Base-by-base conservation (phyloP, 2,888 invertebrate genomes). In the Myopa tessellatipennis region DNA sequence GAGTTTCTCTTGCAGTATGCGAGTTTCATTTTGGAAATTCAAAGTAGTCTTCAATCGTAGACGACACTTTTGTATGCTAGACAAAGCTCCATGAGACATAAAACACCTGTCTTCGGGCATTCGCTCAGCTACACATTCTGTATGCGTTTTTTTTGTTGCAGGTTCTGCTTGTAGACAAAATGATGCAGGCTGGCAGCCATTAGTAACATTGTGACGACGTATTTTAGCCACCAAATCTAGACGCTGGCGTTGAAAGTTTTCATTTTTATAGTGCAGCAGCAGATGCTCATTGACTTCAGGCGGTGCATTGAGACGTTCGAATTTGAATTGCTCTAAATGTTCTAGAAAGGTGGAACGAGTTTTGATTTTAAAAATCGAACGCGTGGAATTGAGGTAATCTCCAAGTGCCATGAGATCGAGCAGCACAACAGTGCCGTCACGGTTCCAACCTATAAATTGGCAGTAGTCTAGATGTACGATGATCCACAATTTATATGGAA, bases 401-500 rank as follows among this genome's bases (percentile, higher is more conserved):
- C 83, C 83, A 2, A 84, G 77, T 0, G 80, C 74, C 16, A 81
- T 71, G 12, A 83, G 70, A 75, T 84, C 82, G 3, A 85, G 58
- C 40, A 84, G 77, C 34, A 84, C 70, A 6, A 83, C 83, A 1
- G 84, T 85, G 1, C 85, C 85, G 65, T 84, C 85, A 0, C 82
- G 81, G 79, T 84, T 83, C 85, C 85, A 85, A 60, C 81, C 81
- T n/a, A 82, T 34, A 74, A 82, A 84, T 3, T 82, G 82, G 61
- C 83, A 84, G 68, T 80, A 79, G 26, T 83, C 82, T 5, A 83
- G 77, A 76, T 85, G 80, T 1, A 85, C 80, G 4, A 82, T 81
- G 10, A 84, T 38, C 85, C 85, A 85, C 3, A 85, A 75, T 77
- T 85, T 85, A 45, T 84, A 82, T 1, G 83, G 83, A 76, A 84